These are phyloP conservation scores for Epistrophe eligans DNA, from an alignment of 2,888 invertebrate species.

Conservation along the genomic window DNA sequence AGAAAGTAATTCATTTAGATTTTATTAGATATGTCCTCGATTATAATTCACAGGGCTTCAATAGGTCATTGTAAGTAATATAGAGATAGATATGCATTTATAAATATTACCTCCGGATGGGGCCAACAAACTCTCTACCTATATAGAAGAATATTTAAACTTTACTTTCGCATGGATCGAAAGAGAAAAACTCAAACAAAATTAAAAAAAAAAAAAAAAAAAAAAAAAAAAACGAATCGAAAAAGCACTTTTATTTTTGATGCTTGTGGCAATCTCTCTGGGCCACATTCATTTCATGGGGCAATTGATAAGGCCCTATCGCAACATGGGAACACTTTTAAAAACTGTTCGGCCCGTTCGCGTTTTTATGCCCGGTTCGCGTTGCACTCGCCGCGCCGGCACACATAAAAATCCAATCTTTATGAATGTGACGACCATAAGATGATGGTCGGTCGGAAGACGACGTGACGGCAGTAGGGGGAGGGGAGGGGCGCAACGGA, in stretches of 20 bases:
- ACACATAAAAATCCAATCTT: conserved; percentile 74
- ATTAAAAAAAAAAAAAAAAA: not conserved
- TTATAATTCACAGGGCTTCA: conserved; percentile 55
- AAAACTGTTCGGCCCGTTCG: conserved; percentile 66
- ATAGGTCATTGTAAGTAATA: conserved; percentile 62
- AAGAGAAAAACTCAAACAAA: conserved; percentile 10
- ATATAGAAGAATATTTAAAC: conserved; percentile 31
- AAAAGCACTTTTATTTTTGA: conserved; percentile 68
- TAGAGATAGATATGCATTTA: conserved; percentile 13
- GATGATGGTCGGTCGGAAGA: conserved; percentile 41
- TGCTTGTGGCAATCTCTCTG: conserved; percentile 71
- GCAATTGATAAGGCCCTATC: conserved; percentile 74
- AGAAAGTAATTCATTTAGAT: conserved; percentile 52
- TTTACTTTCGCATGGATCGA: conserved; percentile 9
- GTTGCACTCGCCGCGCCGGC: conserved; percentile 39
- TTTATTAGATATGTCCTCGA: conserved; percentile 57
- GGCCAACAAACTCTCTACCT: conserved; percentile 28
- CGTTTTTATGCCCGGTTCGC: conserved; percentile 40
- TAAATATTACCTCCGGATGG: not conserved
- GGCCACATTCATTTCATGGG: conserved; percentile 75
- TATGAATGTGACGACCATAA: conserved; percentile 67
- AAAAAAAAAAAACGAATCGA: conserved; percentile 14
- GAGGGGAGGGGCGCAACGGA: conserved; percentile 22
- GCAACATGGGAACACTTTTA: conserved; percentile 76
- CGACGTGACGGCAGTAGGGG: not conserved